These are phyloP conservation scores for Heterodera filipjevi DNA, from an alignment of 2,888 invertebrate genomes.

Conservation along the genomic window DNA sequence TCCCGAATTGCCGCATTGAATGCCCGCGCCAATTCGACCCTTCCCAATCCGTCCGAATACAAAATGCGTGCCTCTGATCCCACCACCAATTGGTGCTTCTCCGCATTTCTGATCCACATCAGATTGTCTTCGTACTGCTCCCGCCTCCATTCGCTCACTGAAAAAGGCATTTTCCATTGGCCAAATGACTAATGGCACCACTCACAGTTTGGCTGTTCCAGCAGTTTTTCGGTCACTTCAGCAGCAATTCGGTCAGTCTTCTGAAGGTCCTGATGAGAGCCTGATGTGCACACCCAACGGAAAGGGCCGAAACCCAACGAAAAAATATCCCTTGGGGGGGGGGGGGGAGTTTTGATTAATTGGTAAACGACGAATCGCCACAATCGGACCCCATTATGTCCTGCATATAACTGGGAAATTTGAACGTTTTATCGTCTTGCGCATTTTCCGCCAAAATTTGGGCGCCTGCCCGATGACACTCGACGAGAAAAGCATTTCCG, in stretches of 20 bases:
- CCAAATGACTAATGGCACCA: conserved; percentile 11
- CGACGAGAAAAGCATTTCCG: conserved; percentile 73
- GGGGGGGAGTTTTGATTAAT: not conserved
- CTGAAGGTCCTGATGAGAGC: conserved; percentile 69
- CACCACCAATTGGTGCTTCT: conserved; percentile 69
- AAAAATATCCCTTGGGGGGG: conserved; percentile 70
- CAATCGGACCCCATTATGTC: conserved; percentile 72
- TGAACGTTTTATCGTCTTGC: conserved; percentile 68
- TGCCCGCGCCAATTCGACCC: conserved; percentile 70
- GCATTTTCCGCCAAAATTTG: conserved; percentile 66
- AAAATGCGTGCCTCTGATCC: conserved; percentile 68
- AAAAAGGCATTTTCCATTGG: conserved; percentile 2
- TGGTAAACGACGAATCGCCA: not conserved
- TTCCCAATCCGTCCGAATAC: conserved; percentile 72
- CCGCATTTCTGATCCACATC: conserved; percentile 72
- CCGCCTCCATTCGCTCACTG: conserved; percentile 42
- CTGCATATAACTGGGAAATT: conserved; percentile 73
- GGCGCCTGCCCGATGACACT: conserved; percentile 71
- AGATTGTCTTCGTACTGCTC: conserved; percentile 72
- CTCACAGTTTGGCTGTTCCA: conserved; percentile 44
- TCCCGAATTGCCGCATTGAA: conserved; percentile 69
- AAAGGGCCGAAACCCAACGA: conserved; percentile 75
- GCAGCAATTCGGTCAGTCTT: conserved; percentile 71
- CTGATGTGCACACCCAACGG: conserved; percentile 73
- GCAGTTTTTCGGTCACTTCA: conserved; percentile 67